Conservation (phyloP, 1,140 invertebrate genomes). For the Bicyclus anynana region DNA sequence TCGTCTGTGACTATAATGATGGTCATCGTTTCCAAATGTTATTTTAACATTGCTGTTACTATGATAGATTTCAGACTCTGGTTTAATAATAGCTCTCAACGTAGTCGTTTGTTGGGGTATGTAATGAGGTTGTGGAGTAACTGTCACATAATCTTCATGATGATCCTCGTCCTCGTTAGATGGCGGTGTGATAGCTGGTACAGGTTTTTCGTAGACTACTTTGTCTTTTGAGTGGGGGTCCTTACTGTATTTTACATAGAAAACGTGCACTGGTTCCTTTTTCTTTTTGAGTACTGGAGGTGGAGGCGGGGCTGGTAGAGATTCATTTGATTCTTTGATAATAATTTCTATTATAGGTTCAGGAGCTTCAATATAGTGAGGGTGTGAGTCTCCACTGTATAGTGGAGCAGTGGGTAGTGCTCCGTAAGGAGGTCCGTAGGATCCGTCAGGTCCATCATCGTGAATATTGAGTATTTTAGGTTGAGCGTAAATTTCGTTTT, state of each 20-base stretch:
- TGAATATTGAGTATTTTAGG: constrained; percentile 76
- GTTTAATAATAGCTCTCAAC: constrained; percentile 87
- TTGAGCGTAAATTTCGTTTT: constrained; percentile 75
- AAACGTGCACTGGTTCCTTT: constrained; percentile 91
- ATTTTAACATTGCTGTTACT: constrained; percentile 85
- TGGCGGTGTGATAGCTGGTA: constrained; percentile 84
- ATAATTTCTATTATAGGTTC: constrained; percentile 95
- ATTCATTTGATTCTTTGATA: constrained; percentile 92
- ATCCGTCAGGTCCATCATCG: constrained; percentile 72
- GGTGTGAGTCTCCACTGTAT: constrained; percentile 72
- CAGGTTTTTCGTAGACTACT: constrained; percentile 86
- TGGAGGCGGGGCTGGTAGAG: constrained; percentile 82
- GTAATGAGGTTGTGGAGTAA: constrained; percentile 67
- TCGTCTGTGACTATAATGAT: constrained; percentile 74
- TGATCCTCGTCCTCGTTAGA: constrained; percentile 80
- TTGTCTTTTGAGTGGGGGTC: constrained; percentile 83
- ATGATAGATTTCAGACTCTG: constrained; percentile 89
- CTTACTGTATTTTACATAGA: constrained; percentile 93
- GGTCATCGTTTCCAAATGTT: constrained; percentile 83
- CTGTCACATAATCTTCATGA: constrained; percentile 69
- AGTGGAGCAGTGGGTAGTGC: constrained; percentile 70
- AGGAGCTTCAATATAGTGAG: constrained; percentile 85
- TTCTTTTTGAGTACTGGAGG: constrained; percentile 79
- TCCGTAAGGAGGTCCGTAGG: constrained; percentile 66
- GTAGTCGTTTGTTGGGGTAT: constrained; percentile 83